Evolutionary conservation across 2,113 vertebrate species (phyloP).

Genomic region (Eonycteris spelaea): DNA sequence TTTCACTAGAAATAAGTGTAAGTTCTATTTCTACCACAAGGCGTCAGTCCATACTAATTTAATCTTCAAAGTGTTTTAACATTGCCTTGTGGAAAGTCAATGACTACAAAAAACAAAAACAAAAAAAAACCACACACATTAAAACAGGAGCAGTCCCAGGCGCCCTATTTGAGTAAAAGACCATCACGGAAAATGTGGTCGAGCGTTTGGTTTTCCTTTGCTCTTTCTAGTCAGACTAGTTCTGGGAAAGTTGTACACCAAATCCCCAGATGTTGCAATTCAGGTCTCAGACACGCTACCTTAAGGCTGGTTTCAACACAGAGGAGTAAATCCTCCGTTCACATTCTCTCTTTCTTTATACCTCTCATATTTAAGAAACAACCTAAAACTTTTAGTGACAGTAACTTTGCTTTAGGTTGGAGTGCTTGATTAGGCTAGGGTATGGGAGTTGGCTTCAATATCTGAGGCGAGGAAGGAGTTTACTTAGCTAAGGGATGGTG

Average conservation of each 20-base stretch:
- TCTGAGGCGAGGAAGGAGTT: neutral
- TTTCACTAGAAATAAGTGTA: slow-evolving; percentile 19
- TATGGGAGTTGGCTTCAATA: neutral
- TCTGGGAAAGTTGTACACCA: neutral
- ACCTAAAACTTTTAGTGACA: neutral
- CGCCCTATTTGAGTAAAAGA: neutral
- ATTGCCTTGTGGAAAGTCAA: neutral
- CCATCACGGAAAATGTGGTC: neutral
- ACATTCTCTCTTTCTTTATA: neutral
- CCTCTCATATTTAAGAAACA: neutral
- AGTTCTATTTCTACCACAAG: slow-evolving; percentile 37
- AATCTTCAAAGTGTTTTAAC: neutral
- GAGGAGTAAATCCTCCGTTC: neutral
- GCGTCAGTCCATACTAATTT: slow-evolving; percentile 22
- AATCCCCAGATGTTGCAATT: neutral
- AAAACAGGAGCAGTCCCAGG: neutral
- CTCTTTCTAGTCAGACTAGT: neutral
- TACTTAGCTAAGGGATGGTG: neutral
- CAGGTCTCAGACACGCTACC: neutral
- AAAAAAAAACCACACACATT: too few relatives aligned
- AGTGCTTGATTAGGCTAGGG: neutral
- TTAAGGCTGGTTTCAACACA: neutral
- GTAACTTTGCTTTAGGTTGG: neutral
- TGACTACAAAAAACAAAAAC: neutral
- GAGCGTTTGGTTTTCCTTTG: neutral